Evolutionary conservation across 1,140 invertebrate genomes (phyloP).

Genomic region (Drosophila parabipectinata): DNA sequence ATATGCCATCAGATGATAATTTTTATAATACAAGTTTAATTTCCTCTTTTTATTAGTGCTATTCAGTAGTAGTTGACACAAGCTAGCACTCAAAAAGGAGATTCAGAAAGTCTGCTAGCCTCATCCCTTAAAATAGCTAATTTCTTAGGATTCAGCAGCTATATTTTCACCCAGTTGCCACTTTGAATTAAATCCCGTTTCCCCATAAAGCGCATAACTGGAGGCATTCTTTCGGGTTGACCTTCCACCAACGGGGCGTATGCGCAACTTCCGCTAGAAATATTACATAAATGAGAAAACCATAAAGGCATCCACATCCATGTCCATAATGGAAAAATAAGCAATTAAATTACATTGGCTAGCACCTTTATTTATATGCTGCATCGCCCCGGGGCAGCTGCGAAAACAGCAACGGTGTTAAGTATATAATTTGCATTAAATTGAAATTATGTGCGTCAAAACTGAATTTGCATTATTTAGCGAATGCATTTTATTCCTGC

Average conservation of each 20-base stretch:
- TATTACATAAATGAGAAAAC: conserved; percentile 17
- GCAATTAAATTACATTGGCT: conserved; percentile 69
- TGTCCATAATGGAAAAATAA: conserved; percentile 57
- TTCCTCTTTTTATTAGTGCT: no score
- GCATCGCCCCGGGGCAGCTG: conserved; percentile 50
- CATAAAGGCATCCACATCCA: conserved; percentile 8
- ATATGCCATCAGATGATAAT: no score
- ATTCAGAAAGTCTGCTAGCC: background rate
- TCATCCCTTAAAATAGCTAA: conserved; percentile 14
- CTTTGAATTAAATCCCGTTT: conserved; percentile 11
- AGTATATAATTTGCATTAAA: conserved; percentile 71
- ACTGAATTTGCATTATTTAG: conserved; percentile 74
- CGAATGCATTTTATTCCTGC: conserved; percentile 23
- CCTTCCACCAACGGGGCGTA: conserved; percentile 62
- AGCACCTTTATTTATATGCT: conserved; percentile 71
- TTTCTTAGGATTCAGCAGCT: conserved; percentile 4
- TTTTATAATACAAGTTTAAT: no score
- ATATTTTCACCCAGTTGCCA: conserved; percentile 1
- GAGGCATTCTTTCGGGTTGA: conserved; percentile 59
- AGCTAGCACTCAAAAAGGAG: background rate
- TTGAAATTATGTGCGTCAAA: conserved; percentile 69
- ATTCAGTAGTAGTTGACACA: no score
- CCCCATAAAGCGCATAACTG: conserved; percentile 41
- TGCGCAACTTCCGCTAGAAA: conserved; percentile 67
- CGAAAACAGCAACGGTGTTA: conserved; percentile 16